phyloP scores from a whole-genome alignment of 2,797 vertebrate genomes.

The Neoniphon sammara region DNA sequence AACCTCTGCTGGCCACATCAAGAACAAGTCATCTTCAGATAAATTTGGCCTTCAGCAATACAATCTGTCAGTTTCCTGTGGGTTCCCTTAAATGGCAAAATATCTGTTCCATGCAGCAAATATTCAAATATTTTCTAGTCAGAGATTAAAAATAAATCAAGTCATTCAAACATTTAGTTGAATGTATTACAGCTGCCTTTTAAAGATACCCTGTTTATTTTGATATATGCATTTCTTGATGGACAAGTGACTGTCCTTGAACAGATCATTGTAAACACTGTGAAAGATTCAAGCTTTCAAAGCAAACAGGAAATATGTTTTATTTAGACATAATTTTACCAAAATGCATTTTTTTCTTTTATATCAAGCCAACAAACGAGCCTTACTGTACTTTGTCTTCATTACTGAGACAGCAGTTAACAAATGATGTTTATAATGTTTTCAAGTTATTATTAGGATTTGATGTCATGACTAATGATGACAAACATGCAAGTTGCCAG shows the following conservation, averaged over 20 bases:
- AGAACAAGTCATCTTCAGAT: conserved; percentile 64
- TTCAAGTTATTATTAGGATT: conserved; percentile 42
- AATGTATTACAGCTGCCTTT: background rate
- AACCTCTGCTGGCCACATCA: conserved; percentile 54
- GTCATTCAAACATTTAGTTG: conserved; percentile 44
- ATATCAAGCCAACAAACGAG: conserved; percentile 3
- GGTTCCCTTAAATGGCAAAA: conserved; percentile 62
- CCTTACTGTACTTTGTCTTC: background rate
- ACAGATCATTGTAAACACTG: conserved; percentile 1
- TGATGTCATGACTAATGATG: conserved; percentile 49
- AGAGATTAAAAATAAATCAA: conserved; percentile 6
- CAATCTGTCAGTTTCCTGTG: conserved; percentile 70
- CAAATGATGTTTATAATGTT: conserved; percentile 42
- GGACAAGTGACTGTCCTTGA: conserved; percentile 12
- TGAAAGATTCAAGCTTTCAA: conserved; percentile 7
- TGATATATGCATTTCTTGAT: conserved; percentile 11
- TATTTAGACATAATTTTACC: background rate
- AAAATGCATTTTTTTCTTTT: background rate
- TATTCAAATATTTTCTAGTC: conserved; percentile 24
- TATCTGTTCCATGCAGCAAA: conserved; percentile 45
- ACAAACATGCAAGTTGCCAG: conserved; percentile 43
- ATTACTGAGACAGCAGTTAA: conserved; percentile 51
- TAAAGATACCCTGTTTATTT: conserved; percentile 23
- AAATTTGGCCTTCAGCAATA: conserved; percentile 73
- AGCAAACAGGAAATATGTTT: conserved; percentile 2